phyloP scores from a whole-genome alignment of 2,113 vertebrate genomes.

The Cervus canadensis region DNA sequence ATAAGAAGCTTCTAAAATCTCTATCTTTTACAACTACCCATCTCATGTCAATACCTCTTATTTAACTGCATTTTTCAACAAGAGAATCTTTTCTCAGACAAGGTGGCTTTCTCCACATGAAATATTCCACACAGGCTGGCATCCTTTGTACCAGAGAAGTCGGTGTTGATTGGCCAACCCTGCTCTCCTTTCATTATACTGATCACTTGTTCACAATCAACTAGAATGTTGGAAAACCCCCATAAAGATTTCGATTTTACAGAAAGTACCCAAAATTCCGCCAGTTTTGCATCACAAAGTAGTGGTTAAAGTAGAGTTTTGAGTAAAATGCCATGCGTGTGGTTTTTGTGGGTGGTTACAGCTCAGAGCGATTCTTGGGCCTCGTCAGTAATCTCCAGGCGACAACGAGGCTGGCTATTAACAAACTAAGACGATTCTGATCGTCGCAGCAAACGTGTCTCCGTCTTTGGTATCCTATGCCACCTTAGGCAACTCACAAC shows the following conservation, averaged over 20 bases:
- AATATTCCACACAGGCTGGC: neutral
- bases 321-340: slow-evolving; percentile 83
- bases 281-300: slow-evolving; percentile 87
- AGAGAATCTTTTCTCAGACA: neutral
- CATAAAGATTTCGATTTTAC: slow-evolving; percentile 82
- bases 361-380: slow-evolving; percentile 73
- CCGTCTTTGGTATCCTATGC: slow-evolving; percentile 23
- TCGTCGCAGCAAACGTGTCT: slow-evolving; percentile 65
- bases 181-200: slow-evolving; percentile 42
- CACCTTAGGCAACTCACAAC: neutral
- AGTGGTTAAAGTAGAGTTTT: slow-evolving; percentile 81
- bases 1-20: neutral
- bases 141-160: neutral
- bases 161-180: slow-evolving; percentile 57
- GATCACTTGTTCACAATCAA: slow-evolving; percentile 76
- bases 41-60: neutral
- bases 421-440: neutral
- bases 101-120: neutral
- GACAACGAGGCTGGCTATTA: slow-evolving; percentile 66
- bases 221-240: slow-evolving; percentile 84
- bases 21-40: neutral
- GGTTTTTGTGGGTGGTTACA: slow-evolving; percentile 85
- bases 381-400: slow-evolving; percentile 52
- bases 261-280: slow-evolving; percentile 89
- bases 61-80: neutral